Percentiles rank a stretch among this genome's conserved stretches.
Evolutionary conservation across 2,113 vertebrate species (phyloP).

Genomic region (Elaphurus davidianus): DNA sequence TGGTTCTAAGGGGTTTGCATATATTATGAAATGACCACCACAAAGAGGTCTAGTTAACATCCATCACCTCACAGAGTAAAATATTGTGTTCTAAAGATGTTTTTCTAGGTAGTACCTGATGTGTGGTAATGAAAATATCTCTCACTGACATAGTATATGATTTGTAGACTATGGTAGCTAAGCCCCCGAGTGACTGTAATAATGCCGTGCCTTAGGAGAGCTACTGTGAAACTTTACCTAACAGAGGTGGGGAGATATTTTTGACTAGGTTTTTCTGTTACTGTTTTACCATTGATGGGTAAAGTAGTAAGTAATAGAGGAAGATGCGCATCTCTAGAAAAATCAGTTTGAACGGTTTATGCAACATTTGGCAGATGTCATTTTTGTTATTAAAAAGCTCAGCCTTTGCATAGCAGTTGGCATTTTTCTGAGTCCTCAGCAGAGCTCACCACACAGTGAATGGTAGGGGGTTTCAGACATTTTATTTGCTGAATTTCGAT

Average conservation of each 20-base stretch:
- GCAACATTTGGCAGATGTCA: not conserved
- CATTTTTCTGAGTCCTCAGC: not conserved
- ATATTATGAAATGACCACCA: not conserved
- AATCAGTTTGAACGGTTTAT: not conserved
- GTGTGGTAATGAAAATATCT: not conserved
- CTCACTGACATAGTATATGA: not conserved
- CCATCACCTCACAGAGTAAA: not conserved
- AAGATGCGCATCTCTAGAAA: not conserved
- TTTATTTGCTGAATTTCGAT: constrained; percentile 8
- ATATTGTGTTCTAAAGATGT: not conserved
- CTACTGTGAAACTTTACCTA: not conserved
- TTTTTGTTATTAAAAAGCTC: not conserved
- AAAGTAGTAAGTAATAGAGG: not conserved
- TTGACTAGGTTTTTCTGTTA: not conserved
- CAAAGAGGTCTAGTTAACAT: not conserved
- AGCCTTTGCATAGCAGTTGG: not conserved
- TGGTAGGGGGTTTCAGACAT: not conserved
- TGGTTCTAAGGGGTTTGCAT: not conserved
- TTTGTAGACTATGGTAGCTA: not conserved
- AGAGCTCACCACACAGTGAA: not conserved
- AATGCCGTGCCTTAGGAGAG: not conserved
- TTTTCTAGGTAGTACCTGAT: not conserved
- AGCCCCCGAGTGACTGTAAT: not conserved
- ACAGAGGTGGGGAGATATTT: not conserved
- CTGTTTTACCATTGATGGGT: not conserved